Percentiles rank a stretch among this genome's conserved stretches.
These are phyloP conservation scores for Malthinus flaveolus DNA, from an alignment of 2,888 invertebrate genomes.

Conservation along the genomic window DNA sequence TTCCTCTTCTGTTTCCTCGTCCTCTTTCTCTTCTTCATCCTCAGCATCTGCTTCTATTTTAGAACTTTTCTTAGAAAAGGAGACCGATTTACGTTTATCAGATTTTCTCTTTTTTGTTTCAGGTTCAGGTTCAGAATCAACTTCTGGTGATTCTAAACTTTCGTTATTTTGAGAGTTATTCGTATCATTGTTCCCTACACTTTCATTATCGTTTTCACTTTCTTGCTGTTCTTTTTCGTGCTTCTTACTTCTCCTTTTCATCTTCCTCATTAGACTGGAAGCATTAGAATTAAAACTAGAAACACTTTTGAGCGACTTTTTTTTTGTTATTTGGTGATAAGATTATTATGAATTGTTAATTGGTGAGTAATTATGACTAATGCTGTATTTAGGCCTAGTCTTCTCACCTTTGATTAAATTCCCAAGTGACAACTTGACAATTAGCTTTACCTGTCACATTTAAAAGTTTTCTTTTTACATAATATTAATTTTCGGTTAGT, in stretches of 20 bases:
- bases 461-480: too few species aligned
- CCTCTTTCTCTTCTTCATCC: not conserved
- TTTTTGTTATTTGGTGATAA: too few species aligned
- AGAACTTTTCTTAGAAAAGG: constrained; percentile 1
- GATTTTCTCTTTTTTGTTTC: constrained; percentile 40
- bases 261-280: constrained; percentile 44
- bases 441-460: too few species aligned
- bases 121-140: constrained; percentile 38
- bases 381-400: too few species aligned
- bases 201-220: constrained; percentile 20
- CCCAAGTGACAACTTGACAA: too few species aligned
- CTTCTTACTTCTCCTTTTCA: constrained; percentile 49
- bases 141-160: constrained; percentile 32
- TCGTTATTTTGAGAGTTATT: constrained; percentile 32
- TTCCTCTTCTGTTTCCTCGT: constrained; percentile 20
- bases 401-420: too few species aligned
- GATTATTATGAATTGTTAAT: too few species aligned
- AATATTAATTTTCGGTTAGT: too few species aligned
- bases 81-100: constrained; percentile 34
- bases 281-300: not conserved
- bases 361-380: too few species aligned
- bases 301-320: not conserved
- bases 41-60: not conserved
- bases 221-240: constrained; percentile 34
- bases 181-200: constrained; percentile 20